These are phyloP conservation scores for Venustoraphidia nigricollis DNA, from an alignment of 2,888 invertebrate species.

Conservation along the genomic window DNA sequence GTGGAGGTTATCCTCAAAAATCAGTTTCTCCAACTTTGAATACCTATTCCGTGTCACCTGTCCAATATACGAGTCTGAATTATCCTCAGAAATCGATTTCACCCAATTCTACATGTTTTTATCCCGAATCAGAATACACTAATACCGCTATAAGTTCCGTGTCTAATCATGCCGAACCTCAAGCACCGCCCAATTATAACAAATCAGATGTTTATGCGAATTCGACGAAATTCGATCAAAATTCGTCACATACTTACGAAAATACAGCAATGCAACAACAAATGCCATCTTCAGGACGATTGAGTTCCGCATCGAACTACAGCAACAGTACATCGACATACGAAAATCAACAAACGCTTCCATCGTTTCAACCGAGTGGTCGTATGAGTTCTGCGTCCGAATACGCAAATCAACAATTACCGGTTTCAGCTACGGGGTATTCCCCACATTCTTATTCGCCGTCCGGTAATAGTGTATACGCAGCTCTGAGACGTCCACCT, in stretches of 20 bases:
- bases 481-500: constrained; percentile 2
- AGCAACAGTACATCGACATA: too few relatives aligned
- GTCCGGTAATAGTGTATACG: constrained; percentile 10
- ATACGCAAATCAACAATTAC: not conserved
- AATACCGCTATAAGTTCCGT: too few relatives aligned
- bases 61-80: not conserved
- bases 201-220: not conserved
- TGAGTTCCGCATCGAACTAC: too few relatives aligned
- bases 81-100: not conserved
- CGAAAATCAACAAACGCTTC: too few relatives aligned
- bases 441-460: constrained; percentile 19
- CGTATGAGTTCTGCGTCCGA: constrained; percentile 3
- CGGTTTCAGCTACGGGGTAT: too few relatives aligned
- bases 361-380: not conserved
- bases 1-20: not conserved
- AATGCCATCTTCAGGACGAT: not conserved
- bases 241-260: not conserved
- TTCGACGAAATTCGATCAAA: not conserved
- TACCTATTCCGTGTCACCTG: not conserved
- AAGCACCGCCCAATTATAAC: constrained; percentile 1
- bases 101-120: not conserved
- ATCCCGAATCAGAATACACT: too few relatives aligned
- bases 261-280: constrained; percentile 1
- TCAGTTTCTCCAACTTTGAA: not conserved
- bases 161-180: not conserved